phyloP scores from a whole-genome alignment of 2,113 vertebrate genomes.

The Xiphophorus couchianus region DNA sequence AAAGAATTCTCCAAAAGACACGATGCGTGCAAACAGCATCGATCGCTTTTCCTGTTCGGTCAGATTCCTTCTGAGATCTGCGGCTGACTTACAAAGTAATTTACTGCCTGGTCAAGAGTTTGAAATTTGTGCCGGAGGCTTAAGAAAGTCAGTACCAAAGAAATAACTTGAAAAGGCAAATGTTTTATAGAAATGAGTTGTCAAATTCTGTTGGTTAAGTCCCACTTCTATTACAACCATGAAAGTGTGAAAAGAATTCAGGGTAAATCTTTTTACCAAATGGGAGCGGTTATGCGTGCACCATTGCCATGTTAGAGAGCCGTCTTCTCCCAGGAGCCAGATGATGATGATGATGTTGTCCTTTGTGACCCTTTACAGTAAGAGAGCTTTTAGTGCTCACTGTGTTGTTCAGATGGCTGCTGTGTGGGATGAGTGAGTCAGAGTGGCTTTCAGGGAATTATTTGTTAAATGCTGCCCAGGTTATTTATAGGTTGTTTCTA shows the following conservation, averaged over 20 bases:
- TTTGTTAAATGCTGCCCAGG: constrained; percentile 21
- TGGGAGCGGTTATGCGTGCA: constrained; percentile 6
- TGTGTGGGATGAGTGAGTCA: constrained; percentile 61
- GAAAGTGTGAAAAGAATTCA: not conserved
- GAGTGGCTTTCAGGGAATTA: constrained; percentile 23
- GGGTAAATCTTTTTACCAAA: constrained; percentile 1
- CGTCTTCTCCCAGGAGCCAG: constrained; percentile 23
- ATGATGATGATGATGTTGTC: constrained; percentile 1
- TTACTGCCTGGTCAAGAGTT: not conserved
- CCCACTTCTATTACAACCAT: not conserved
- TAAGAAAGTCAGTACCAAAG: not conserved
- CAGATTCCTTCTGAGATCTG: not conserved
- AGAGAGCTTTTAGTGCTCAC: constrained; percentile 45
- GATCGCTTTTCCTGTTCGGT: not conserved
- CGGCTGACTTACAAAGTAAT: not conserved
- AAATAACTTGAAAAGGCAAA: not conserved
- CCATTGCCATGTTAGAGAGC: not conserved
- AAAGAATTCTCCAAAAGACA: not conserved
- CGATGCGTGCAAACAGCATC: not conserved
- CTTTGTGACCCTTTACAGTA: constrained; percentile 36
- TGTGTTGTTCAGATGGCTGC: constrained; percentile 38
- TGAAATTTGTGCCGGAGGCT: not conserved
- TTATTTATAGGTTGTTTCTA: constrained; percentile 20
- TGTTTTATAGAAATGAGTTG: not conserved
- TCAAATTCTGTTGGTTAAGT: not conserved